Evolutionary conservation across 2,888 invertebrate genomes (phyloP), one percentile per base, ranked within the genome.

Genomic region (Emmelina monodactyla): DNA sequence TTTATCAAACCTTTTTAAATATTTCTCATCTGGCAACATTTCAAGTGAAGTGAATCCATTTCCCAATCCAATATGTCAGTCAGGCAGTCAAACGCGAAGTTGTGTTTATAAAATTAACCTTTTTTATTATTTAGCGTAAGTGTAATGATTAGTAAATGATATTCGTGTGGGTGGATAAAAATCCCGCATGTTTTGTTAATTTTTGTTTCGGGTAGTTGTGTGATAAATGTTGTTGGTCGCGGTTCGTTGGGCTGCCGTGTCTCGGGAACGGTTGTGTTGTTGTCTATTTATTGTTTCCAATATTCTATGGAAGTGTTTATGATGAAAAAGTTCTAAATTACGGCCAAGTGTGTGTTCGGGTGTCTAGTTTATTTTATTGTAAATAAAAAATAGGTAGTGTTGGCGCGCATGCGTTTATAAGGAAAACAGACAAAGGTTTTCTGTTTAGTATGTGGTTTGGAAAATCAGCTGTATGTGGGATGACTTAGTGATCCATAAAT

Each of bases 371-470:
- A 25, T 25, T 25, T 19, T 25, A 75, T 75, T 78, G 75, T 76
- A 76, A 78, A 78, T 78, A 79, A 71, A 73, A 78, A 70, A 73
- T 68, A 73, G 70, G 68, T 61, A 62, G 68, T 62, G 67, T 55
- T n/a, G n/a, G 62, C 76, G 81, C 82, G 82, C 82, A 82, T 82
- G 82, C 82, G 82, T 75, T 68, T 63, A 58, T 62, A 63, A 66
- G 60, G 62, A 71, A 75, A 73, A 75, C 72, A 82, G 82, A 83
- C 83, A 83, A 83, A 83, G 83, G 82, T 82, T 82, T 82, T 80
- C 76, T 81, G 25, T 25, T 11, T 25, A n/a, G 25, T 25, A 10
- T 25, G 78, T 73, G 69, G 62, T 72, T 76, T 73, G 75, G n/a
- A 61, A 69, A 75, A 76, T 83, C 82, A 82, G 82, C 82, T 82